Percentiles rank a stretch among this genome's conserved stretches.
Evolutionary conservation across 1,140 invertebrate species (phyloP).

Genomic region (Aphaenogaster rudis): DNA sequence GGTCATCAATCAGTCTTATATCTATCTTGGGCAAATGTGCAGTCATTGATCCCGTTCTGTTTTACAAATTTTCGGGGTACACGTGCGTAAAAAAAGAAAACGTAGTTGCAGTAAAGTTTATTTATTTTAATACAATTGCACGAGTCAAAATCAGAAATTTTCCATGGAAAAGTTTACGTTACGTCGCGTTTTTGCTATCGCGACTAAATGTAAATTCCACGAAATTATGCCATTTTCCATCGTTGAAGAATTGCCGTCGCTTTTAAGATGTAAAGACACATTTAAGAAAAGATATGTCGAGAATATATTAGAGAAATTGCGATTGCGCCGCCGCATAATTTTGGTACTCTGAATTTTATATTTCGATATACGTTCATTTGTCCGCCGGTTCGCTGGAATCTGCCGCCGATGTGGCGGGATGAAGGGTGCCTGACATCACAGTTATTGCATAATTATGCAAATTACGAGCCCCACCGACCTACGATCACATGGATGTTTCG

Average conservation of each 20-base stretch:
- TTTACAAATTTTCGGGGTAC: background rate
- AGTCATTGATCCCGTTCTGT: slow-evolving; percentile 27
- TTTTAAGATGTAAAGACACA: background rate
- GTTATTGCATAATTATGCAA: slow-evolving; percentile 64
- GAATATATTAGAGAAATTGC: background rate
- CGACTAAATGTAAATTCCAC: background rate
- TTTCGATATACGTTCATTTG: slow-evolving; percentile 56
- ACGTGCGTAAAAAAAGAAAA: background rate
- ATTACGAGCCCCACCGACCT: slow-evolving; percentile 17
- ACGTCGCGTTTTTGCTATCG: background rate
- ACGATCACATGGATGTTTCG: slow-evolving; percentile 54
- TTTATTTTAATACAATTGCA: no score
- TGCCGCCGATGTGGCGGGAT: slow-evolving; percentile 37
- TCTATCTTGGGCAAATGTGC: slow-evolving; percentile 53
- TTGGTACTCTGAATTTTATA: slow-evolving; percentile 30
- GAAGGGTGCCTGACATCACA: slow-evolving; percentile 49
- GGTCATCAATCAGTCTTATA: slow-evolving; percentile 67
- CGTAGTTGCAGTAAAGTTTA: background rate
- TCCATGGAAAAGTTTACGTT: background rate
- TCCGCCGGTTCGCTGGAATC: slow-evolving; percentile 25
- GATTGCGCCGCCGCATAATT: slow-evolving; percentile 17
- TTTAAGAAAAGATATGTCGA: background rate
- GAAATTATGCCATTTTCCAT: slow-evolving; percentile 8
- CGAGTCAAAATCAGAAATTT: background rate
- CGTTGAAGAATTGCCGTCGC: background rate